A percentile compares a stretch with the other conserved stretches of the same genome.
phyloP scores from a whole-genome alignment of 2,797 vertebrate genomes.

The Lagorchestes hirsutus region DNA sequence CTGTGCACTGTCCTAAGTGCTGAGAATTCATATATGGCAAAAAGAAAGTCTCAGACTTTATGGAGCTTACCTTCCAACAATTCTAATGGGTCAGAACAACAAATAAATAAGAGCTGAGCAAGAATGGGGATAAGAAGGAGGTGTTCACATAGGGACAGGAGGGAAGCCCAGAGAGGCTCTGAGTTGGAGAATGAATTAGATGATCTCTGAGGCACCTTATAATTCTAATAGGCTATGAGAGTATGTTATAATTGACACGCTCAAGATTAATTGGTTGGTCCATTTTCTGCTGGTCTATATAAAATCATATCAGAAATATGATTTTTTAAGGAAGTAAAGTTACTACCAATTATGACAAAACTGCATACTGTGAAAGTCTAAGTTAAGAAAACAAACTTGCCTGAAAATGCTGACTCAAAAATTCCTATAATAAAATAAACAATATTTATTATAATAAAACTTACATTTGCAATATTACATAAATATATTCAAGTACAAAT shows the following conservation, averaged over 20 bases:
- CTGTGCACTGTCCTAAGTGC: neutral
- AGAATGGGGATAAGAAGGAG: neutral
- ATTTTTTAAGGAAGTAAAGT: neutral
- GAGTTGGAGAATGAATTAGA: neutral
- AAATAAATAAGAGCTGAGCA: neutral
- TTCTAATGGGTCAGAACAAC: neutral
- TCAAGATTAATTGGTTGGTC: neutral
- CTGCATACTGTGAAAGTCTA: neutral
- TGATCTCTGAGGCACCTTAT: neutral
- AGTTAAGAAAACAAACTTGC: neutral
- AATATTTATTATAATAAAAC: slow-evolving; percentile 5
- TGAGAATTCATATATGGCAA: neutral
- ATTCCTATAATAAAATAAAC: neutral
- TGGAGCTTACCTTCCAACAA: neutral
- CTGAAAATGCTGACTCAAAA: neutral
- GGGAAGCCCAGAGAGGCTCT: neutral
- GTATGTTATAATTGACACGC: neutral
- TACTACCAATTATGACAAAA: neutral
- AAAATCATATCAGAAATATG: neutral
- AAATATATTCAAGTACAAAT: neutral
- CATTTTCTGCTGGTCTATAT: neutral
- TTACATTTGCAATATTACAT: slow-evolving; percentile 1
- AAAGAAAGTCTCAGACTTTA: neutral
- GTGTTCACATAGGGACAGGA: neutral
- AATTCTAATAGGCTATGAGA: neutral